Evolutionary conservation across 2,113 vertebrate species (phyloP).

Genomic region (Pomatostomus ruficeps): DNA sequence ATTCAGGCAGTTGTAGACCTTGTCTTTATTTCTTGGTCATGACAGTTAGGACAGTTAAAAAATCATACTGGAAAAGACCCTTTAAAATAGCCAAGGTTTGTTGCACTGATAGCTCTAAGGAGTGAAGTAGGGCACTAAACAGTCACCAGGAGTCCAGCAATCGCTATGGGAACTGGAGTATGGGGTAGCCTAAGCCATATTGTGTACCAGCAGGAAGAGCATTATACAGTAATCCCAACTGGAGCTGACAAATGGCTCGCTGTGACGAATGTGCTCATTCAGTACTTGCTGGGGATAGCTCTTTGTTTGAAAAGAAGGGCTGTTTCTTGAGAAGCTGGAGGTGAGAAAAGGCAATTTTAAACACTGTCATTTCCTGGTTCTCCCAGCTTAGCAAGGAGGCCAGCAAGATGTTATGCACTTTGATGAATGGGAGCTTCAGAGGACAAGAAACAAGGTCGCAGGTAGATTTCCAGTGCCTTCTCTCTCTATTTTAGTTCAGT

Average conservation of each 20-base stretch:
- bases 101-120: not conserved
- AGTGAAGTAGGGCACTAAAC: not conserved
- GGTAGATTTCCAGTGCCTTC: not conserved
- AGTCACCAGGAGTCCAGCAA: not conserved
- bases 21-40: not conserved
- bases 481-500: not conserved
- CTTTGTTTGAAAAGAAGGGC: not conserved
- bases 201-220: constrained; percentile 19
- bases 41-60: not conserved
- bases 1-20: not conserved
- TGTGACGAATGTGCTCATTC: constrained; percentile 24
- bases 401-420: not conserved
- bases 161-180: not conserved
- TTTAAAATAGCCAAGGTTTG: not conserved
- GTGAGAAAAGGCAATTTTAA: constrained; percentile 26
- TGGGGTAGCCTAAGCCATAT: not conserved
- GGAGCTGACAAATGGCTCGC: constrained; percentile 22
- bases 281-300: not conserved
- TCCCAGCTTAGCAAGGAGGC: not conserved
- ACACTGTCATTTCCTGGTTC: not conserved
- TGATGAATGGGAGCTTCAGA: not conserved
- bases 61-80: not conserved
- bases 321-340: constrained; percentile 8
- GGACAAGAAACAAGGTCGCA: not conserved
- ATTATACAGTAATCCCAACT: constrained; percentile 13